Evolutionary conservation across 2,797 vertebrate genomes (phyloP).

Genomic region (Sorex maritimensis): DNA sequence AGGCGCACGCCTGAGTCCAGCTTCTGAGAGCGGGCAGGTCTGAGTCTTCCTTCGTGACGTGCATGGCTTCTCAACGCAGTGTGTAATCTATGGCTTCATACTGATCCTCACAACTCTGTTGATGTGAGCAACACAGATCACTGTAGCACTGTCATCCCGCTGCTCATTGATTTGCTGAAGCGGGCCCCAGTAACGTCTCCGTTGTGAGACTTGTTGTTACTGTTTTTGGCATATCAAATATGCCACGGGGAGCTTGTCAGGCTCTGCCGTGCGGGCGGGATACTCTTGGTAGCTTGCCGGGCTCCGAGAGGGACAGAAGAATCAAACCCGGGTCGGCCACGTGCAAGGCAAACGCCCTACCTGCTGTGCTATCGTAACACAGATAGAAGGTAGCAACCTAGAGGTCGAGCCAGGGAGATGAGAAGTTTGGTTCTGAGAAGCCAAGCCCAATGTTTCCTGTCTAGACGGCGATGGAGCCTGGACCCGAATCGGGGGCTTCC

Average conservation of each 20-base stretch:
- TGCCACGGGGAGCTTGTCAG: too few relatives aligned
- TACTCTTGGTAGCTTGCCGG: too few relatives aligned
- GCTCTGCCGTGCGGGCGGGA: too few relatives aligned
- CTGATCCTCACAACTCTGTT: constrained; percentile 12
- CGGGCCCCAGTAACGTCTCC: too few relatives aligned
- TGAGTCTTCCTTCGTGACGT: constrained; percentile 25
- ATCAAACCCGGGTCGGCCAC: too few relatives aligned
- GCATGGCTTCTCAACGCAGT: constrained; percentile 49
- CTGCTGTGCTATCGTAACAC: neutral
- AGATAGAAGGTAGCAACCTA: neutral
- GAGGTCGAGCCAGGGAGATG: neutral
- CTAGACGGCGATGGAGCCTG: neutral
- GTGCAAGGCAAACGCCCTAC: too few relatives aligned
- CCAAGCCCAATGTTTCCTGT: neutral
- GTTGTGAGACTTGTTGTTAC: too few relatives aligned
- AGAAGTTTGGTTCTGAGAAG: constrained; percentile 12
- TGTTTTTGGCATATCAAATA: too few relatives aligned
- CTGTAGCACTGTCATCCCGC: too few relatives aligned
- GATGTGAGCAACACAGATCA: neutral
- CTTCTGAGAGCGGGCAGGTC: neutral
- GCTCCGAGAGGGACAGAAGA: too few relatives aligned
- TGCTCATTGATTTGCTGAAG: too few relatives aligned
- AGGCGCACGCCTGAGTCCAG: neutral
- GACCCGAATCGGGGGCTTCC: neutral
- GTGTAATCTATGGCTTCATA: constrained; percentile 17